Base-by-base conservation (phyloP, 2,888 invertebrate species). In the Trissolcus brochymenae region DNA sequence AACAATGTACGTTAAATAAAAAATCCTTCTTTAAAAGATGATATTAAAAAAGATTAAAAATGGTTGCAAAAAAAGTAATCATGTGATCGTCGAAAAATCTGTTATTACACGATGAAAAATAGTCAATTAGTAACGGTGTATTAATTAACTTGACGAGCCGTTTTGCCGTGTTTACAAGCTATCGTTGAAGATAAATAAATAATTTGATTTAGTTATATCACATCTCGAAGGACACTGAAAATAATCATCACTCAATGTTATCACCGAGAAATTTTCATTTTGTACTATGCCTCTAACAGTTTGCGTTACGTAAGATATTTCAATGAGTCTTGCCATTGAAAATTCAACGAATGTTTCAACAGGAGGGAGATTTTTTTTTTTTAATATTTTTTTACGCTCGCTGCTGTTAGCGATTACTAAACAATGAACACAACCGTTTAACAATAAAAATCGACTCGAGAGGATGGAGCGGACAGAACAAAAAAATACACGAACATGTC, bases 181-280 rank as follows among this genome's bases (percentile, higher is more conserved):
- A 35, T 16, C 19, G 50, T 16, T 40, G 49, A 67, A 59, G 56
- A 50, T 19, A 54, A 74, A 50, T 51, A 68, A 74, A 62, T 70
- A 65, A 64, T 70, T 70, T 65, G 76, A 76, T 70, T 70, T 61
- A 60, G 65, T 76, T 70, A 76, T 70, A 70, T 70, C 70, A 70
- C 56, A 64, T 46, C 41, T 11, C 54, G 70, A 76, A 68, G 70
- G 70, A 70, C 70, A 65, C 35, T 65, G 70, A 60, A 76, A 70
- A 76, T 76, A 76, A 65, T 76, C 70, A 65, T 65, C 65, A 46
- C 66, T 71, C 71, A 76, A 71, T 76, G 73, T 77, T 68, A 77
- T 61, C 64, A 74, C 56, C 68, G 72, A 78, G 74, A 78, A 78
- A 74, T 78, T 78, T 78, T 73, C 74, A 74, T 78, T 78, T 70